Evolutionary conservation across 2,888 invertebrate genomes (phyloP).

Genomic region (Periphyllus acericola): DNA sequence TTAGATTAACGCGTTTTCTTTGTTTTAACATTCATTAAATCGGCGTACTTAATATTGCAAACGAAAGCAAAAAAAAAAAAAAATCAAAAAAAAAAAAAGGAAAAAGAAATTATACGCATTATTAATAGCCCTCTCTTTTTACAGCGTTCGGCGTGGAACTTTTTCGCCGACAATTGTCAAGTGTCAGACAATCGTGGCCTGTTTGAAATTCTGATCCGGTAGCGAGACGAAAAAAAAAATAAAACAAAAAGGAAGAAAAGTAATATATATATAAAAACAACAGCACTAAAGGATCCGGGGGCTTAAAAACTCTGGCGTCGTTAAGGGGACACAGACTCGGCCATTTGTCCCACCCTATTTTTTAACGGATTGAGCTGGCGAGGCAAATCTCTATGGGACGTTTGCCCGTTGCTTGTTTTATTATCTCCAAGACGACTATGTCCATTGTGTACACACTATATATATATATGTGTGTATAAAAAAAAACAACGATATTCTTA

Average conservation of each 20-base stretch:
- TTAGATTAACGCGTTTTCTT: neutral
- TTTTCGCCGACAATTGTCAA: slow-evolving; percentile 5
- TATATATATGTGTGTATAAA: neutral
- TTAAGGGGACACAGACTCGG: slow-evolving; percentile 16
- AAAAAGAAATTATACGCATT: slow-evolving; percentile 14
- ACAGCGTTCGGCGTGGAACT: neutral
- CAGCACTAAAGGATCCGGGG: slow-evolving; percentile 29
- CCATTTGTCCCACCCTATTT: slow-evolving; percentile 21
- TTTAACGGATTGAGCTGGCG: slow-evolving; percentile 20
- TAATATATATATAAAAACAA: neutral
- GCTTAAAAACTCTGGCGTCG: slow-evolving; percentile 39
- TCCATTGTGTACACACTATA: neutral
- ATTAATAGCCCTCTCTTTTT: slow-evolving; percentile 2
- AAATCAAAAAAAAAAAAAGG: neutral
- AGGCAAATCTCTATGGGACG: slow-evolving; percentile 53
- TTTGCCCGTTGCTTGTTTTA: slow-evolving; percentile 13
- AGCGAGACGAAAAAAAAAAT: slow-evolving; percentile 11
- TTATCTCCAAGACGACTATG: slow-evolving; percentile 2
- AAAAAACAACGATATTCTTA: slow-evolving; percentile 25
- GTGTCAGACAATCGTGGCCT: slow-evolving; percentile 10
- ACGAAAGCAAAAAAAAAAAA: neutral
- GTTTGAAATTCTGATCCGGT: slow-evolving; percentile 52
- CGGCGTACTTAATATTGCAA: neutral
- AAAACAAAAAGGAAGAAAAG: neutral
- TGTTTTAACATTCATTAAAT: neutral